Evolutionary conservation across 2,888 invertebrate species (phyloP).

Genomic region (Folsomia manolachei): DNA sequence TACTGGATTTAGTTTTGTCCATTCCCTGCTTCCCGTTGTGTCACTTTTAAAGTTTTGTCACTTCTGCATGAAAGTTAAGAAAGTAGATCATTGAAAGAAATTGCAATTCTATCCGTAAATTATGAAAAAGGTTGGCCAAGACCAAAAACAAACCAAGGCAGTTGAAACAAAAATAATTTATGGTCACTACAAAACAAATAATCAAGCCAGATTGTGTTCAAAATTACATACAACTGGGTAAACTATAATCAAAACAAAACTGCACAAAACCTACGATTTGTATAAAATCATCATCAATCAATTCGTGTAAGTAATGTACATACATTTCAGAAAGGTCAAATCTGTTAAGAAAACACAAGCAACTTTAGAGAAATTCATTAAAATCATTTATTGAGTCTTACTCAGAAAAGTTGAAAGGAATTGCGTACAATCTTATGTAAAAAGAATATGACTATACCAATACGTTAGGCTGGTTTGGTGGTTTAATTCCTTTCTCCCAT

Average conservation of each 20-base stretch:
- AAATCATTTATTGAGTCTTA: neutral
- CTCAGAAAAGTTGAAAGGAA: neutral
- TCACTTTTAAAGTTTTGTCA: neutral
- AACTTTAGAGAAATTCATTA: neutral
- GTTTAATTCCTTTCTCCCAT: neutral
- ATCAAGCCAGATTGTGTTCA: constrained; percentile 6
- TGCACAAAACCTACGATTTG: neutral
- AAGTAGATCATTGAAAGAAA: too few relatives aligned
- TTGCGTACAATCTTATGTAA: constrained; percentile 3
- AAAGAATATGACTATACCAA: neutral
- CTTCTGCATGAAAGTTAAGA: too few relatives aligned
- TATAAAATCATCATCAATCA: neutral
- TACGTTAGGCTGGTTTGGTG: neutral
- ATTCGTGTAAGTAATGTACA: neutral
- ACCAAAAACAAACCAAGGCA: neutral
- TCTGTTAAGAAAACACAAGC: neutral
- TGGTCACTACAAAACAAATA: neutral
- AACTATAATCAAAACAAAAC: neutral
- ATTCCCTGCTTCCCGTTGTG: neutral
- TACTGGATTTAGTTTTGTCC: neutral
- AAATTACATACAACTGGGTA: neutral
- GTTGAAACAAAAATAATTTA: neutral
- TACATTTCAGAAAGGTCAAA: neutral
- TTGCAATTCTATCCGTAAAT: too few relatives aligned
- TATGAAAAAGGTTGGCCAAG: neutral